Base-by-base conservation (phyloP, 30 jellyfish, hydroid and myxozoan species). In the Aurelia aurita region DNA sequence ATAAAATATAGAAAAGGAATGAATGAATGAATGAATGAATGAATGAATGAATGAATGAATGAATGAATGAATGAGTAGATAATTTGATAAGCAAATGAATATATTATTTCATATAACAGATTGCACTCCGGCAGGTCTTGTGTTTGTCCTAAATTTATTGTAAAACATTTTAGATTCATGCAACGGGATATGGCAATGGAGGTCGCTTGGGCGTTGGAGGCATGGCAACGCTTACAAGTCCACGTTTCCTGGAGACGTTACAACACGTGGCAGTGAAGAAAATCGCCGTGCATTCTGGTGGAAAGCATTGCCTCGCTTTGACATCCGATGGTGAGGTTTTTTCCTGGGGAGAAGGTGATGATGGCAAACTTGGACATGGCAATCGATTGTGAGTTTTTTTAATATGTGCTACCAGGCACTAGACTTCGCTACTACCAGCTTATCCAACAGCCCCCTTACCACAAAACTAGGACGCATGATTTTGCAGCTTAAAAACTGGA, bases 321-420 rank as follows among this genome's bases (percentile, higher is more conserved):
- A 86, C 98, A 35, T 86, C 95, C 11, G 98, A 92, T 70, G 98
- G 98, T 8, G 98, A 92, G 83, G 95, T 92, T 12, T 92, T 86
- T 73, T 92, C 98, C 23, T 92, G 98, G 98, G 98, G 98, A 11
- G 98, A 92, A 73, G 98, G 98, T 10, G 98, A 92, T 34, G 98
- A 92, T 75, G 98, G 98, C 28, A 92, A 92, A 75, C 94, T 92
- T 25, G 98, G 98, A 3, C 98, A 92, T 68, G 98, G 98, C 76
- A 86, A 80, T 68, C 91, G 98, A 65, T 57, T 64, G 98, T 92
- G 67, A 92, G 98, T 71, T 39, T 39, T 39, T n/a, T n/a, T n/a
- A n/a, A n/a, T n/a, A n/a, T n/a, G n/a, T n/a, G n/a, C n/a, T n/a
- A n/a, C n/a, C n/a, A n/a, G n/a, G n/a, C n/a, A n/a, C n/a, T n/a